Percentiles rank a stretch among this genome's conserved stretches.
phyloP scores from a whole-genome alignment of 53 echinoderm and acorn worm genomes.

The Apostichopus leukothele region DNA sequence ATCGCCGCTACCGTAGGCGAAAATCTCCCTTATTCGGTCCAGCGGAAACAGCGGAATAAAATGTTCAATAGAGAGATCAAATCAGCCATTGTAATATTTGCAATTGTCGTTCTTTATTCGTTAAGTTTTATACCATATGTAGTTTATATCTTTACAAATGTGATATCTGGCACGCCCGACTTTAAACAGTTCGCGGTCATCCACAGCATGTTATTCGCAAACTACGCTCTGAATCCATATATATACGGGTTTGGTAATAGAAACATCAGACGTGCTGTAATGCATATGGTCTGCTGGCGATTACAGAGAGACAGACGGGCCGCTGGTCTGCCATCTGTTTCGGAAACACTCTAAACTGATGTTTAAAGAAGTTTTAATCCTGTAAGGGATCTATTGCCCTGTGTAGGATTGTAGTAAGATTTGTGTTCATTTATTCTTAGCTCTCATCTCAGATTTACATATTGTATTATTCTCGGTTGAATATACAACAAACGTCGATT shows the following conservation, averaged over 20 bases:
- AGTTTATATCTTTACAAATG: constrained; percentile 25
- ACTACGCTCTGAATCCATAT: constrained; percentile 44
- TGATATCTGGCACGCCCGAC: background rate
- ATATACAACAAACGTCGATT: no score
- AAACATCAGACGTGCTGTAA: constrained; percentile 26
- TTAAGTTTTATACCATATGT: constrained; percentile 35
- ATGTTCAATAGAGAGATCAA: background rate
- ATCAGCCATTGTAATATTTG: constrained; percentile 27
- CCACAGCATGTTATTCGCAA: constrained; percentile 42
- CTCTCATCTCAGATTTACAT: no score
- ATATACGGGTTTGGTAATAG: constrained; percentile 61
- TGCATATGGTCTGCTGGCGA: constrained; percentile 36
- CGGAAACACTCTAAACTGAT: background rate
- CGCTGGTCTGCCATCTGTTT: background rate
- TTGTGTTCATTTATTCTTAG: no score
- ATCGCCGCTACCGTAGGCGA: no score
- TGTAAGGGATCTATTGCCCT: no score
- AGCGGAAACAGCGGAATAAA: background rate
- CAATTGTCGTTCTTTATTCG: constrained; percentile 23
- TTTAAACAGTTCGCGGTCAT: constrained; percentile 17
- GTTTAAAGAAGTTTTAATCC: no score
- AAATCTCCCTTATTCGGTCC: no score
- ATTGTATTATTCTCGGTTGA: no score
- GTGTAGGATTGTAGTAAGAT: no score
- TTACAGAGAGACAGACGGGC: background rate